Evolutionary conservation across 2,888 invertebrate species (phyloP).

Genomic region (Cantharis lateralis): DNA sequence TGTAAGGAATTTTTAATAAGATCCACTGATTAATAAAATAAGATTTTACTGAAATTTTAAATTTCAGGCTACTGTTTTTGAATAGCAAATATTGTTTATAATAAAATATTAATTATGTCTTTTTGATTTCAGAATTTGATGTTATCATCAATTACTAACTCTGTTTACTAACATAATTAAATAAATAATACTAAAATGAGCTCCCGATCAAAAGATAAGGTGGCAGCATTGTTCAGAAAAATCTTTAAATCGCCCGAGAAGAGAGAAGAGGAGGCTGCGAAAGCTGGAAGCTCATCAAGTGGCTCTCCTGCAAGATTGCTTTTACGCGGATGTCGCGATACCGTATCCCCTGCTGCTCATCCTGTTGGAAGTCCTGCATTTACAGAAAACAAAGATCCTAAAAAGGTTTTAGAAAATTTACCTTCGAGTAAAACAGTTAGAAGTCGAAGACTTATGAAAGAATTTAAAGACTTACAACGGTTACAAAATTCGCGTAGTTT

Average conservation of each 20-base stretch:
- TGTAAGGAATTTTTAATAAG: not conserved
- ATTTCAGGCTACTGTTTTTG: not conserved
- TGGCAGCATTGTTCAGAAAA: constrained; percentile 79
- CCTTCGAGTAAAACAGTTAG: constrained; percentile 68
- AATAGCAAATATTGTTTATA: not conserved
- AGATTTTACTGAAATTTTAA: not conserved
- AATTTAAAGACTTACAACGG: constrained; percentile 78
- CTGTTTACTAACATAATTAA: not conserved
- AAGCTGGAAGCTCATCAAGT: constrained; percentile 61
- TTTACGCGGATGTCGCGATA: constrained; percentile 50
- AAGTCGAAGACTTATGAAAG: constrained; percentile 83
- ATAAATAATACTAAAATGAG: constrained; percentile 61
- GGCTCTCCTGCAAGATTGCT: constrained; percentile 53
- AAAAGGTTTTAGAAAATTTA: constrained; percentile 51
- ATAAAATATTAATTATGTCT: not conserved
- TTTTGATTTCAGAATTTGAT: not conserved
- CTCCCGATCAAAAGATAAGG: constrained; percentile 80
- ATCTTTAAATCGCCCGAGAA: constrained; percentile 76
- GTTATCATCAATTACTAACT: not conserved
- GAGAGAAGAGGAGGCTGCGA: constrained; percentile 63
- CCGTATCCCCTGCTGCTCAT: constrained; percentile 52
- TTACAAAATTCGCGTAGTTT: constrained; percentile 65
- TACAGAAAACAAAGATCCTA: constrained; percentile 40
- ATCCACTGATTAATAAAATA: not conserved
- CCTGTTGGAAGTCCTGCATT: constrained; percentile 59